These are phyloP conservation scores for Fissipunctia ypsillon DNA, from an alignment of 2,888 invertebrate species.

Conservation along the genomic window DNA sequence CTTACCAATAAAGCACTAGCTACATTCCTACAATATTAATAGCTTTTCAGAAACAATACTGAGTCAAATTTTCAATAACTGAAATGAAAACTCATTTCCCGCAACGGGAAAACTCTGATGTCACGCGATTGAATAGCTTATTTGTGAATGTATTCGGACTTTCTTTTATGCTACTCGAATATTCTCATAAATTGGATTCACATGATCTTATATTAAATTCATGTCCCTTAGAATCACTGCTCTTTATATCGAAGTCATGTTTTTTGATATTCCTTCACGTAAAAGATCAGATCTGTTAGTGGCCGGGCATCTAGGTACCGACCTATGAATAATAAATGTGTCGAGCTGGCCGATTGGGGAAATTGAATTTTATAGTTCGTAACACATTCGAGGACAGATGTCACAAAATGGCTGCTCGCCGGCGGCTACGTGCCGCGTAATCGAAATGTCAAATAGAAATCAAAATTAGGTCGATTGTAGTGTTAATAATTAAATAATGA, in stretches of 20 bases:
- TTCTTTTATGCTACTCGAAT: conserved; percentile 72
- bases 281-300: conserved; percentile 90
- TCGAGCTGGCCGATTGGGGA: conserved; percentile 89
- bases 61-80: conserved; percentile 75
- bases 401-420: conserved; percentile 88
- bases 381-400: conserved; percentile 90
- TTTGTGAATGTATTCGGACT: conserved; percentile 71
- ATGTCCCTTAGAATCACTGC: conserved; percentile 81
- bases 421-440: conserved; percentile 85
- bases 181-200: conserved; percentile 78
- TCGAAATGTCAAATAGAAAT: conserved; percentile 90
- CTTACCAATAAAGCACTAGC: conserved; percentile 74
- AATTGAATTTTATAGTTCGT: conserved; percentile 91
- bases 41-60: conserved; percentile 73
- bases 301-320: conserved; percentile 88
- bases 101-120: conserved; percentile 68
- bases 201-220: conserved; percentile 83
- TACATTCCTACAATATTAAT: conserved; percentile 78
- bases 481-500: conserved; percentile 90
- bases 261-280: conserved; percentile 89
- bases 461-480: conserved; percentile 90
- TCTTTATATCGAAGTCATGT: conserved; percentile 83
- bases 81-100: conserved; percentile 77
- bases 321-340: conserved; percentile 90
- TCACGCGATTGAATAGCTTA: conserved; percentile 79